Conservation (phyloP, 2,113 vertebrate species). For the Anhinga anhinga region DNA sequence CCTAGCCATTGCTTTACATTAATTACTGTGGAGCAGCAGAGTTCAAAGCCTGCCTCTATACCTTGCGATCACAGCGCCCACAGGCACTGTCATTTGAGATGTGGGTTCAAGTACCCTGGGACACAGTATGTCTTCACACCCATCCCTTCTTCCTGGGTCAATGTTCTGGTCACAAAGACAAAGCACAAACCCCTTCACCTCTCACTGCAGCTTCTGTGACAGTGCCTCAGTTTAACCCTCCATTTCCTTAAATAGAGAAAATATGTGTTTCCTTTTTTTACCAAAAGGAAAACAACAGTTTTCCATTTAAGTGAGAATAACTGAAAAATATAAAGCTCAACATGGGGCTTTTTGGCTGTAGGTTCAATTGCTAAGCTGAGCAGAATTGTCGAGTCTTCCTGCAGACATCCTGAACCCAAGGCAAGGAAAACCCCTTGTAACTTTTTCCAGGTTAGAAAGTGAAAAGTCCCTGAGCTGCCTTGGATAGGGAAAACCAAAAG, state of each 20-base stretch:
- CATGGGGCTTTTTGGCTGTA: neutral
- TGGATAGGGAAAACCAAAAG: neutral
- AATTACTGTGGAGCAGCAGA: neutral
- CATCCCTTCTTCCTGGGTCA: neutral
- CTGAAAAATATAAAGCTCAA: neutral
- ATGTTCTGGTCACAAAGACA: neutral
- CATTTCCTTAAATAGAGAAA: neutral
- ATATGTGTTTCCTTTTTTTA: neutral
- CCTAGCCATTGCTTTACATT: neutral
- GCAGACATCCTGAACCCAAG: neutral
- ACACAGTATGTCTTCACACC: neutral
- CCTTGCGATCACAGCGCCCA: neutral
- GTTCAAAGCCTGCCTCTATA: neutral
- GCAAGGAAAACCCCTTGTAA: neutral
- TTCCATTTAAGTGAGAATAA: neutral
- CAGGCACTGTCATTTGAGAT: rapidly evolving
- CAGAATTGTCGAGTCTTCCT: neutral
- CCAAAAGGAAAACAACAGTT: neutral
- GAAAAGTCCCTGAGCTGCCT: neutral
- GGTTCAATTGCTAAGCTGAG: neutral
- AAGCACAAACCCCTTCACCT: neutral
- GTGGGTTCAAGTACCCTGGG: neutral
- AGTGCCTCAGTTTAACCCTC: neutral
- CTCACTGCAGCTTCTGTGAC: neutral
- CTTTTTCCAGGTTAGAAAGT: neutral